Evolutionary conservation across 2,113 vertebrate species (phyloP).

Genomic region (Ovis aries): DNA sequence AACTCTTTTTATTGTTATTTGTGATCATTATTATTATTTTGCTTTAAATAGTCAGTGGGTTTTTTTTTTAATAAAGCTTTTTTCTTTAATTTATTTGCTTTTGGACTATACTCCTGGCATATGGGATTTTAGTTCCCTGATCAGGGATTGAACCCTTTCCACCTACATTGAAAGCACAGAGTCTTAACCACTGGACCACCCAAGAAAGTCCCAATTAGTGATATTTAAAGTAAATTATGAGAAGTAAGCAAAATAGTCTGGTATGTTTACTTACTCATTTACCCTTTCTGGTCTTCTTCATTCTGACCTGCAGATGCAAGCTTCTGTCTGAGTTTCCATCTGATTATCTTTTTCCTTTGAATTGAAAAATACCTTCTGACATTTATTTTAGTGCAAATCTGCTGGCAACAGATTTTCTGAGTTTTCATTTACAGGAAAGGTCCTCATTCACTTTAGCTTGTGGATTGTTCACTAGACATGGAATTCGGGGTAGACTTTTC

Average conservation of each 20-base stretch:
- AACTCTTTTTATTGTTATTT: not conserved
- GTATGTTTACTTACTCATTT: not conserved
- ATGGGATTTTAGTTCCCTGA: not conserved
- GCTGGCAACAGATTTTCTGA: not conserved
- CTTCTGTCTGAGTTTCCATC: not conserved
- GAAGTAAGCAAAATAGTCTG: not conserved
- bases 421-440: not conserved
- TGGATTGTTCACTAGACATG: not conserved
- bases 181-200: not conserved
- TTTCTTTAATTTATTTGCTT: not conserved
- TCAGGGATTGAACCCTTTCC: not conserved
- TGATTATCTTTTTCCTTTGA: constrained; percentile 31
- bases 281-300: not conserved
- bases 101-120: not conserved
- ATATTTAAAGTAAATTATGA: not conserved
- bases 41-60: not conserved
- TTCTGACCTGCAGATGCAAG: not conserved
- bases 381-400: not conserved
- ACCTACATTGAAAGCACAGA: not conserved
- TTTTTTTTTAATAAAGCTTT: not conserved
- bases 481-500: not conserved
- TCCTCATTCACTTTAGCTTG: not conserved
- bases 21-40: not conserved
- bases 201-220: not conserved
- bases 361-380: not conserved